Base-by-base conservation (phyloP, 2,888 invertebrate genomes). In the Hirtodrosophila trivittata region DNA sequence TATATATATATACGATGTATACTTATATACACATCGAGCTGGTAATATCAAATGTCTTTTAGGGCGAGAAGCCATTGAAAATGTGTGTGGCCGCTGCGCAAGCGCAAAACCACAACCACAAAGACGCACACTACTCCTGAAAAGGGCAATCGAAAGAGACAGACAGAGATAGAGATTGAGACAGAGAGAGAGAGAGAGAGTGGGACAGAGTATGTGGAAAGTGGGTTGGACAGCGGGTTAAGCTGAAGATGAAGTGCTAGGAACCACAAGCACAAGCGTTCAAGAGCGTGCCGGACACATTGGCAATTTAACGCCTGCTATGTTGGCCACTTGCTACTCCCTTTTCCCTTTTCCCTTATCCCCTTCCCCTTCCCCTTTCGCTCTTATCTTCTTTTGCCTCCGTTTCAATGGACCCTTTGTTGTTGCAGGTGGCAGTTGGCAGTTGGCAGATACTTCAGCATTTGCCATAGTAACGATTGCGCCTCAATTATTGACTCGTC, bases 291-390 rank as follows among this genome's bases (percentile, higher is more conserved):
- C 62, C 62, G 50, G 55, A 69, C 50, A 56, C 66, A 63, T 54
- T 66, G 65, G 46, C 82, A 82, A 80, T 82, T 78, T 77, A 75
- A 77, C 72, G 80, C 75, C 66, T 67, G 78, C 51, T 75, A 74
- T 57, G 73, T 63, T 58, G 58, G 55, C 5, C 33, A 42, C 26
- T 47, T 43, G 13, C 42, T 35, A 8, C 7, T 7, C 30, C 13
- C 16, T 45, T 16, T 30, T 16, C 18, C 25, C 16, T 30, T 6
- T 13, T 21, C 13, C 18, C 1, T n/a, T n/a, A n/a, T n/a, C n/a
- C n/a, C 3, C 16, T 8, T 9, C 1, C 10, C 25, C 14, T 26
- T 3, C 21, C 10, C 14, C 14, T 8, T 25, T 25, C 7, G 13
- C 26, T 42, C 3, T 16, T 33, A 14, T 28, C 45, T 28, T 7